Evolutionary conservation across 2,888 invertebrate species (phyloP).

Genomic region (Eupithecia subumbrata): DNA sequence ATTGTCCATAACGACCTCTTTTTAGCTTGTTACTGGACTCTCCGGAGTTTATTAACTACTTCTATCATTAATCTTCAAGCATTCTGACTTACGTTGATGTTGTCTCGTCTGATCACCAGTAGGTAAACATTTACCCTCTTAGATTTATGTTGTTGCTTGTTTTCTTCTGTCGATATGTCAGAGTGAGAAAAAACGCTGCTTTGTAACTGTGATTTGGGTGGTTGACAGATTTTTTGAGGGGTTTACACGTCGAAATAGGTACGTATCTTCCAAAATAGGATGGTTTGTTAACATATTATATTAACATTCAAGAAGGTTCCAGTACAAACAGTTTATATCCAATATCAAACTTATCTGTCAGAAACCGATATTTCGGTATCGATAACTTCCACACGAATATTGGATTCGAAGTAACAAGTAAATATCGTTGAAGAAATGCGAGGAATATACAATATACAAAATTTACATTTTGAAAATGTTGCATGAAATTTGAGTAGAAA

Average conservation of each 20-base stretch:
- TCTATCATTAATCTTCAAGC: background rate
- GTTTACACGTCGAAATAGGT: background rate
- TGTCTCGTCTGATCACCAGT: no score
- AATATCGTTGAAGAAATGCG: background rate
- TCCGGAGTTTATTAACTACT: background rate
- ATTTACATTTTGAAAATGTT: background rate
- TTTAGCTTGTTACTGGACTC: conserved; percentile 8
- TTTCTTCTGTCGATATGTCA: background rate
- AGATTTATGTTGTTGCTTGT: background rate
- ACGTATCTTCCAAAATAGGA: background rate
- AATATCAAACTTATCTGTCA: conserved; percentile 21
- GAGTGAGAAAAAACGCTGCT: background rate
- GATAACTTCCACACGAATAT: conserved; percentile 1
- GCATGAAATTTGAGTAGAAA: background rate
- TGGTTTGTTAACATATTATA: background rate
- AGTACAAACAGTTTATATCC: conserved; percentile 20
- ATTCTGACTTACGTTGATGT: background rate
- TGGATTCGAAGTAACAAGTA: background rate
- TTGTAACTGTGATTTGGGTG: background rate
- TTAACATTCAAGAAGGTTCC: conserved; percentile 11
- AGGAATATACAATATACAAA: background rate
- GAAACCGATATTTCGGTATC: conserved; percentile 30
- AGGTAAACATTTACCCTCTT: background rate
- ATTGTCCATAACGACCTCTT: conserved; percentile 9
- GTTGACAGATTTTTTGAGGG: background rate